Base-by-base conservation (phyloP, 2,888 invertebrate genomes). In the Drosophila histrio region DNA sequence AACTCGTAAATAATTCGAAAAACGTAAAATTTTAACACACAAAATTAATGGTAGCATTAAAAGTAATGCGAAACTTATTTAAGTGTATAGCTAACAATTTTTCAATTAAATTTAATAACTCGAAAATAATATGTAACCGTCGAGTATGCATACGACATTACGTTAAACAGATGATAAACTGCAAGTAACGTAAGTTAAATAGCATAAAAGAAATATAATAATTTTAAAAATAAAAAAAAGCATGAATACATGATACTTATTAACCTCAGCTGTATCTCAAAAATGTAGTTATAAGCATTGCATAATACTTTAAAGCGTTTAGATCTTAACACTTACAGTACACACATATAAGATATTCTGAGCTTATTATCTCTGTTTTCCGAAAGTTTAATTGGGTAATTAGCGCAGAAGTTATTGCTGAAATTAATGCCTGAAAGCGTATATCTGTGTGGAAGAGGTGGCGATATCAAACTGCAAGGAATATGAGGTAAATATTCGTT, bases 1-100 rank as follows among this genome's bases (percentile, higher is more conserved):
- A 57, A 43, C 26, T 30, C 53, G 46, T 34, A 72, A 54, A 34
- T 41, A 50, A 58, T 50, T 49, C 24, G 17, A 13, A 32, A 44
- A 22, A 26, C 32, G 21, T n/a, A 3, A 19, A 36, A 47, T n/a
- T 36, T 15, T 39, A 64, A 17, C 19, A 21, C 1, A 21, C 19
- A 32, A 67, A 36, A 47, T 19, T 1, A 62, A 28, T 22, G 8
- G 4, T 22, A 7, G 19, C 26, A 26, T 41, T 22, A 19, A 36
- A 19, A 38, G 11, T 38, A 17, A 39, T 13, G 17, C 11, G 11
- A 38, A 38, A 11, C 26, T 13, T 11, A 38, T 4, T 43, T 24
- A 24, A 24, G 13, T 17, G n/a, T 11, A 41, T 13, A 21, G 32
- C 26, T 17, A 30, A 50, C 9, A 43, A 17, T 44, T 30, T 13